Evolutionary conservation across 2,113 vertebrate genomes (phyloP).

Genomic region (Rhipidura dahli): DNA sequence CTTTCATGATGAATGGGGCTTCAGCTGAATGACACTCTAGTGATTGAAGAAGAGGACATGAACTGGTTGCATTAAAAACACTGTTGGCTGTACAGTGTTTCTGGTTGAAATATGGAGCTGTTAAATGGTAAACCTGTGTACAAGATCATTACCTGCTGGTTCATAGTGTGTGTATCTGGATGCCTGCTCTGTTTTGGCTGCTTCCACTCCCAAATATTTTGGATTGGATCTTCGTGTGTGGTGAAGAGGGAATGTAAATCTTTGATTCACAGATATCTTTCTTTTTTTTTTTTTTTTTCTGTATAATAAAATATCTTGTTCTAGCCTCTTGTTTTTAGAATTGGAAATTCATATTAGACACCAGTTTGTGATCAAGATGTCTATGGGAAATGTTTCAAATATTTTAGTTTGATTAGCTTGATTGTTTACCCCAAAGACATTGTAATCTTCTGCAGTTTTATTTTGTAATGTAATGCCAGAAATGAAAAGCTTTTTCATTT

Average conservation of each 20-base stretch:
- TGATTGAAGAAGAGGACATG: background rate
- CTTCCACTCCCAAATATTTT: background rate
- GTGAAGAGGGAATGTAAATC: background rate
- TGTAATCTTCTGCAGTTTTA: background rate
- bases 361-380: background rate
- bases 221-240: background rate
- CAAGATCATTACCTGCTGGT: background rate
- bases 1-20: background rate
- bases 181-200: background rate
- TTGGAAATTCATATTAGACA: background rate
- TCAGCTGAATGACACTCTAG: background rate
- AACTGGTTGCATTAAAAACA: background rate
- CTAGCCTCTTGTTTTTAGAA: background rate
- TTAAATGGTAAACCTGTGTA: background rate
- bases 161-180: background rate
- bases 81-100: background rate
- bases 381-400: background rate
- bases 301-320: background rate
- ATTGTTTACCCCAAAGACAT: background rate
- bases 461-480: background rate
- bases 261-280: background rate
- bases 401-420: background rate
- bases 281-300: background rate
- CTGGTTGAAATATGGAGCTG: background rate
- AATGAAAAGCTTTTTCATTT: background rate